These are phyloP conservation scores for Ischnus inquisitorius DNA, from an alignment of 2,888 invertebrate species.

Conservation along the genomic window DNA sequence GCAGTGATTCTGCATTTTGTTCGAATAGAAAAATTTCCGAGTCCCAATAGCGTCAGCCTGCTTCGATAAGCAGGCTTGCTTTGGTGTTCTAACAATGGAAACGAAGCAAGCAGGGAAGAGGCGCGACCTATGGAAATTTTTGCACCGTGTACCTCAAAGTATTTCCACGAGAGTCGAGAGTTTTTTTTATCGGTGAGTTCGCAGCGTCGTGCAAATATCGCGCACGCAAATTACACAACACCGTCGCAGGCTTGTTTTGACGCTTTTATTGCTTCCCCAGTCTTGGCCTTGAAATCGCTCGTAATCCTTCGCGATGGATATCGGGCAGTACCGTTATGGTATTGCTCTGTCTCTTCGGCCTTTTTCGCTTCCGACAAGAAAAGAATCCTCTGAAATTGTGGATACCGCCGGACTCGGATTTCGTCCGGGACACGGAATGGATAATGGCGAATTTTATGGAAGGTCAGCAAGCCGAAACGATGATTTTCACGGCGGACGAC, in stretches of 20 bases:
- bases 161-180: slow-evolving; percentile 78
- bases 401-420: slow-evolving; percentile 91
- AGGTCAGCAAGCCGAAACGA: slow-evolving; percentile 88
- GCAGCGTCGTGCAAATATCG: background rate
- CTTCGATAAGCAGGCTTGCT: too few species aligned
- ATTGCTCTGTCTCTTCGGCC: slow-evolving; percentile 88
- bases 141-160: slow-evolving; percentile 77
- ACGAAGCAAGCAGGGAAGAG: slow-evolving; percentile 10
- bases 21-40: background rate
- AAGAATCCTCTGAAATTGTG: slow-evolving; percentile 92
- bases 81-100: slow-evolving; percentile 40
- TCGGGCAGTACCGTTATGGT: slow-evolving; percentile 87
- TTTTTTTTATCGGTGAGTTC: slow-evolving; percentile 79
- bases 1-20: background rate
- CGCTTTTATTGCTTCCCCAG: slow-evolving; percentile 78
- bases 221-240: background rate
- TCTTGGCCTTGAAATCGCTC: slow-evolving; percentile 88
- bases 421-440: slow-evolving; percentile 91
- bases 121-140: slow-evolving; percentile 24
- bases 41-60: too few species aligned
- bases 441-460: slow-evolving; percentile 89
- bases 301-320: slow-evolving; percentile 88
- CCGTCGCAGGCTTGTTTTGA: background rate
- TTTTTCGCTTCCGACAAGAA: slow-evolving; percentile 90
- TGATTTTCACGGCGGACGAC: slow-evolving; percentile 89